Conservation (phyloP, 2,113 vertebrate genomes). For the Gymnobelideus leadbeateri region DNA sequence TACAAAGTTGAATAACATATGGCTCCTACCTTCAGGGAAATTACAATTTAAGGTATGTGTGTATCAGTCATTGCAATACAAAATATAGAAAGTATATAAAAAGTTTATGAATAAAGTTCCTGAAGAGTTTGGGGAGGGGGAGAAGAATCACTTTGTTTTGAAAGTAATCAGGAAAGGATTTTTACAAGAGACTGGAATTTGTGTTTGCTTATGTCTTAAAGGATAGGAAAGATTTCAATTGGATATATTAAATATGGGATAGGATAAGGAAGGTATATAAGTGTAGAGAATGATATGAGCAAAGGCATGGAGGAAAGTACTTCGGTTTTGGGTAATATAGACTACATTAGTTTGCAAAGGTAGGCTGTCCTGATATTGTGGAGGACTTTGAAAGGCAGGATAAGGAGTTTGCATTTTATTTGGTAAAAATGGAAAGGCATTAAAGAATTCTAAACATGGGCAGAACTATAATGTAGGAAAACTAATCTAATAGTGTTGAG, state of each 20-base stretch:
- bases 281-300: neutral
- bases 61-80: neutral
- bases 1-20: slow-evolving; percentile 34
- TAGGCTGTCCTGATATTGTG: neutral
- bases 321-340: neutral
- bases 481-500: neutral
- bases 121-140: neutral
- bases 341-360: neutral
- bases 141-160: neutral
- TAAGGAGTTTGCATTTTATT: neutral
- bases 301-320: neutral
- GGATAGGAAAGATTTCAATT: neutral
- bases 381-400: neutral
- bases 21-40: slow-evolving; percentile 13
- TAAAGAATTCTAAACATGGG: neutral
- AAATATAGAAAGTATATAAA: neutral
- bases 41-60: neutral
- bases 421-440: neutral
- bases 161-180: neutral
- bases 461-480: neutral
- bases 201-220: neutral
- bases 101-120: neutral
- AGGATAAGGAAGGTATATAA: fast-evolving
- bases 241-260: neutral
- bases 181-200: neutral